Evolutionary conservation across 2,113 vertebrate genomes (phyloP).

Genomic region (Pelodiscus sinensis): DNA sequence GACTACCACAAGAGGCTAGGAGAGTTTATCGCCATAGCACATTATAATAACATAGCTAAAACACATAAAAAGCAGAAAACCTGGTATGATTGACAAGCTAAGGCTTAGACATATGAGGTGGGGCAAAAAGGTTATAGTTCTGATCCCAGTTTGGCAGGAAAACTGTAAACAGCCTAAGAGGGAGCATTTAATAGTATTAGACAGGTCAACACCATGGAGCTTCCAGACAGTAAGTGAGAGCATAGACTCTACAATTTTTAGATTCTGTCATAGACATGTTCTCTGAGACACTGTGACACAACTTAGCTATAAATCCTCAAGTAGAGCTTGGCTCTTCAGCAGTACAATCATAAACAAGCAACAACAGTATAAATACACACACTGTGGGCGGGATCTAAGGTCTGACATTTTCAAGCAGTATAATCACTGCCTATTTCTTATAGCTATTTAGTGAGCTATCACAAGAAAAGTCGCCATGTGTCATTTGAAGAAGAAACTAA

Average conservation of each 20-base stretch:
- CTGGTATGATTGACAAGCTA: conserved; percentile 73
- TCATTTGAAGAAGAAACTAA: not conserved
- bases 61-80: conserved; percentile 65
- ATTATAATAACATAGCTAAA: conserved; percentile 69
- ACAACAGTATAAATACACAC: not conserved
- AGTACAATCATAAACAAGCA: not conserved
- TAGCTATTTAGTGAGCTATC: not conserved
- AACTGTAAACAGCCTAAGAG: conserved; percentile 71
- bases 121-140: conserved; percentile 69
- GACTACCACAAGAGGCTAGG: conserved; percentile 62
- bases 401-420: not conserved
- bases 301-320: not conserved
- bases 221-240: conserved; percentile 42
- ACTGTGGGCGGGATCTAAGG: not conserved
- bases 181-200: conserved; percentile 71
- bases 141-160: conserved; percentile 67
- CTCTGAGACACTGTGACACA: not conserved
- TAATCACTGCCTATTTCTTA: not conserved
- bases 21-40: conserved; percentile 66
- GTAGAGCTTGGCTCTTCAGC: conserved; percentile 19
- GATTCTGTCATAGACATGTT: not conserved
- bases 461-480: not conserved
- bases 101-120: conserved; percentile 68
- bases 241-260: conserved; percentile 10
- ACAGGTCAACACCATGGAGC: conserved; percentile 54